These are phyloP conservation scores for Ptilodon capucinus DNA, from an alignment of 2,888 invertebrate species.

Conservation along the genomic window DNA sequence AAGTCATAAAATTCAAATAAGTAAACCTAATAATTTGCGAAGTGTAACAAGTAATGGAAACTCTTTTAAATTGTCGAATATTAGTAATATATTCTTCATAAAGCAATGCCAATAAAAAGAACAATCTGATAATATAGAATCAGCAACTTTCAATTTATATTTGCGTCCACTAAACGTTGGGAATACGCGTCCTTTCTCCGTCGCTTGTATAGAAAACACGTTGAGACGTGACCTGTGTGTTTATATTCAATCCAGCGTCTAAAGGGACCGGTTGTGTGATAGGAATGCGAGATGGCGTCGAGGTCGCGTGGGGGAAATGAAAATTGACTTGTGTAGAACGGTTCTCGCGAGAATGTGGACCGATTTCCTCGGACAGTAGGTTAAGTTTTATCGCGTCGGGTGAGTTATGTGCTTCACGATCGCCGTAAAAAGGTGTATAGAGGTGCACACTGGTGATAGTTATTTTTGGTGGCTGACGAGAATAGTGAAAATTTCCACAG, in stretches of 20 bases:
- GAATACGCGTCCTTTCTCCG: slow-evolving; percentile 39
- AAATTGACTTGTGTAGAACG: slow-evolving; percentile 30
- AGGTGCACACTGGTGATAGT: not conserved
- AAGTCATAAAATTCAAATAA: not conserved
- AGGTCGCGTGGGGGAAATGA: slow-evolving; percentile 25
- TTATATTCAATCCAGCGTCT: slow-evolving; percentile 57
- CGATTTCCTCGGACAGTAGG: slow-evolving; percentile 7
- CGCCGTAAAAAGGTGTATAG: not conserved
- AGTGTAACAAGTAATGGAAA: no score
- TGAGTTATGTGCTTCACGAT: not conserved
- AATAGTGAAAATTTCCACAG: no score
- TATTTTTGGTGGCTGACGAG: not conserved
- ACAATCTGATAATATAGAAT: slow-evolving; percentile 31
- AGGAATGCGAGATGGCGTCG: slow-evolving; percentile 36
- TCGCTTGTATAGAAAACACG: slow-evolving; percentile 44
- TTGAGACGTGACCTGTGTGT: slow-evolving; percentile 53
- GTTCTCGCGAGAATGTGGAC: slow-evolving; percentile 10
- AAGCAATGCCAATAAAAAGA: slow-evolving; percentile 7
- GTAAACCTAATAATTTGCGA: no score
- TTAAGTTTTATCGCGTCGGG: not conserved
- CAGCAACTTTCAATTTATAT: slow-evolving; percentile 41
- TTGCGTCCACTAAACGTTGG: slow-evolving; percentile 45
- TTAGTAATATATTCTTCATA: no score
- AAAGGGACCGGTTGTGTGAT: slow-evolving; percentile 36
- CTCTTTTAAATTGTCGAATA: no score